Evolutionary conservation across 2,113 vertebrate genomes (phyloP), one percentile per base, ranked within the genome.

Genomic region (Myodes glareolus): DNA sequence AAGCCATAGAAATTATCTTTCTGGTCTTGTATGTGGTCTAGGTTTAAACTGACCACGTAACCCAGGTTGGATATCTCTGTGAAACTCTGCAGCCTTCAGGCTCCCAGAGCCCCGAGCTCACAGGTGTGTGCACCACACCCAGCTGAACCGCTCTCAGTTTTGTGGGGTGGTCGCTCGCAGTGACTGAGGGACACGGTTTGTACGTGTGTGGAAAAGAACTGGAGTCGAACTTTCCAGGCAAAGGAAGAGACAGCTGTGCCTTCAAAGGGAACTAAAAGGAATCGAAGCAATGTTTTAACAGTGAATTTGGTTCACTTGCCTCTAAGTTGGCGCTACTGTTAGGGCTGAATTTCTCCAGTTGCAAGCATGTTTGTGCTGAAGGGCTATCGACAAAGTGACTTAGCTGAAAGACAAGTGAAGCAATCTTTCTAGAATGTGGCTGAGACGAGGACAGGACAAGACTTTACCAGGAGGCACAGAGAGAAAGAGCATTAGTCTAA

Each of bases 211-310:
- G 85, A 90, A 55, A n/a, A 96, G 65, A 70, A 63, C 13, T 77
- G 58, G 42, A 9, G 17, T 70, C 72, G 90, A 91, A 58, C 91
- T 92, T 4, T 90, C 82, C 1, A 92, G 47, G 55, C 92, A 27
- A 2, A 23, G 85, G 61, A 84, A 92, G 11, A 65, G n/a, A 4
- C 25, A 50, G 63, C 33, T 11, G 96, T 95, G 92, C 76, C 42
- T 95, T n/a, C 75, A n/a, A 2, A 52, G 31, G 88, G 94, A 95
- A 88, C 73, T 72, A 91, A 97, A 88, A 77, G 52, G 65, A 52
- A n/a, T 91, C 2, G 47, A 27, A 92, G 33, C 58, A 84, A 16
- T 21, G 68, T 45, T 82, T 58, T 17, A 58, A 61, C 87, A 21
- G 39, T 86, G 80, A 94, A n/a, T 61, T 68, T 33, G 42, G 33